Base-by-base conservation (phyloP, 2,888 invertebrate species). In the Metallyticus violacea region DNA sequence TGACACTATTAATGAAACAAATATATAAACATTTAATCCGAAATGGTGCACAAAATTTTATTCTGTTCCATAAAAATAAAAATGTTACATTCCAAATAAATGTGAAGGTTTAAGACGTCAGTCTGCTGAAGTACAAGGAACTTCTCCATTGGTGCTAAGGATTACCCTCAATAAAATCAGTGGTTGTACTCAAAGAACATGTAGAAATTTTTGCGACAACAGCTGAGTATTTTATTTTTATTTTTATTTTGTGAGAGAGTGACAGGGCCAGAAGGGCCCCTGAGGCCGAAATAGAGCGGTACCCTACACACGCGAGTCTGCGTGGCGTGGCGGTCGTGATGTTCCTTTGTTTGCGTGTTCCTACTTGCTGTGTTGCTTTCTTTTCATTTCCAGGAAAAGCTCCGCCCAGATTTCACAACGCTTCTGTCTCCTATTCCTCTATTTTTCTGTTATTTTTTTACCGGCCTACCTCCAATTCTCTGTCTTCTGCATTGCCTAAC, bases 321-420 rank as follows among this genome's bases (percentile, higher is more conserved):
- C 82, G 82, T 82, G 82, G 82, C 26, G 22, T 26, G 82, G 40
- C 7, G 76, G 76, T 82, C 83, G 77, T 83, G 81, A 81, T 25
- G 81, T 81, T 30, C 30, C 81, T 81, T 81, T 81, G 83, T 77
- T 83, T 83, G 83, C 83, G 83, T 83, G 83, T 62, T 62, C 28
- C 7, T 26, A 27, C 27, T 83, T 27, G 27, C 26, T 62, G 15
- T 62, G 30, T 30, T 30, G 81, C 81, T 81, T 81, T 81, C 81
- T 77, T 62, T 83, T 27, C 77, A 22, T 77, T 83, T 83, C 83
- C 83, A 83, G 83, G 83, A 83, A 83, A 83, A 83, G 27, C 83
- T 77, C 83, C 77, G 77, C 83, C 79, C 82, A 22, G 77, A 77
- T 83, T 83, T 83, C 83, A 77, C 83, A 83, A 83, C 28, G 77